A percentile compares a stretch with the other conserved stretches of the same genome.
phyloP scores from a whole-genome alignment of 2,113 vertebrate genomes.

The Nycticebus coucang region DNA sequence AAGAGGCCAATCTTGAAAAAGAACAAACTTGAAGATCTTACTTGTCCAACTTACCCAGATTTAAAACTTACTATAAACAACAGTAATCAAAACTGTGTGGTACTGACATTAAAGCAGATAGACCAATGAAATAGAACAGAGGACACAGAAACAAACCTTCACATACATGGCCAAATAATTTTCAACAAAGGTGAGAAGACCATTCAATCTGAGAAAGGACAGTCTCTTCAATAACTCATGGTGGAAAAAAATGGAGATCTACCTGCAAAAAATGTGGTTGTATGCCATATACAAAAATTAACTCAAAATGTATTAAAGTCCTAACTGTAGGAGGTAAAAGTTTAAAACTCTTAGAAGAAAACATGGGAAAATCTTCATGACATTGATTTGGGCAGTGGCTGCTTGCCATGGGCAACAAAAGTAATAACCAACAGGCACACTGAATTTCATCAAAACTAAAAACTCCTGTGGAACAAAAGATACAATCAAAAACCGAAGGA shows the following conservation, averaged over 20 bases:
- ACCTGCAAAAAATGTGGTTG: neutral
- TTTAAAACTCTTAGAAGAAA: neutral
- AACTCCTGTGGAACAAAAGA: neutral
- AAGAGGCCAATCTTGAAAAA: neutral
- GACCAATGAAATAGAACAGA: neutral
- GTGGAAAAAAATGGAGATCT: neutral
- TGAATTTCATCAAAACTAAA: neutral
- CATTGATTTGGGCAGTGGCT: neutral
- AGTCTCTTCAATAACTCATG: neutral
- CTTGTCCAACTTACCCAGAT: neutral
- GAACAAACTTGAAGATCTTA: neutral
- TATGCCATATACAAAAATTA: neutral
- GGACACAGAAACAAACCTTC: neutral
- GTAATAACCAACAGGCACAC: neutral
- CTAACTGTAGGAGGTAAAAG: neutral
- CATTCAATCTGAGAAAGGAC: neutral
- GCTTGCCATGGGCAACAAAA: neutral
- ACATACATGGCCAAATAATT: neutral
- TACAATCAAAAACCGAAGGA: neutral
- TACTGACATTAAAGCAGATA: neutral
- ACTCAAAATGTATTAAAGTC: neutral
- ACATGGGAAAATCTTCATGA: neutral
- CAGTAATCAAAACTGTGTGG: neutral
- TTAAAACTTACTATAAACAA: neutral
- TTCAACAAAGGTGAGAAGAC: neutral